Base-by-base conservation (phyloP, 2,797 vertebrate genomes). In the Myotis planiceps region DNA sequence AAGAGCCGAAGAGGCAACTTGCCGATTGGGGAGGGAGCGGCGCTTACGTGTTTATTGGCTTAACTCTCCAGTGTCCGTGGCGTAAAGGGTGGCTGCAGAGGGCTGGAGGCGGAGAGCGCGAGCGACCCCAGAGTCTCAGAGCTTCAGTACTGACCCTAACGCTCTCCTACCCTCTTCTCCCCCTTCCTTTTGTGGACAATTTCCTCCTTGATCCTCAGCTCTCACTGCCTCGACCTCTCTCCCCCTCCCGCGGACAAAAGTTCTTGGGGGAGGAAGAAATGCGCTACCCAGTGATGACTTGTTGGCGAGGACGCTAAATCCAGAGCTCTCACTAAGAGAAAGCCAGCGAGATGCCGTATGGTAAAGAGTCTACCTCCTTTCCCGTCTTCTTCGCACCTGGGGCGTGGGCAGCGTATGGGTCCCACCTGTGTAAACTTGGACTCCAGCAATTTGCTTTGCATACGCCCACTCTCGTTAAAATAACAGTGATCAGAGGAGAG, bases 1-100 rank as follows among this genome's bases (percentile, higher is more conserved):
- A 97, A 98, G 98, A 98, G 98, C 98, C 96, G 98, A 47, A 97
- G 98, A 98, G 98, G 99, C 98, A 98, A 98, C 99, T 99, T 98
- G 98, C 98, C 98, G 98, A 99, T 98, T 99, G 98, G 98, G 98
- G 98, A 98, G 98, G 98, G 96, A 98, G 98, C 98, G 99, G 98
- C 98, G 99, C 99, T 99, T 99, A 99, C 99, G 99, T 99, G 98
- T 98, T 98, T 98, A 95, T 97, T 95, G 98, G 97, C 99, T 98
- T 99, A 98, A 99, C 99, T 99, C 99, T 98, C 99, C 99, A 98
- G 98, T 99, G 99, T 98, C 98, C 98, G 98, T 98, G 97, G 98
- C 98, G 97, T 97, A 98, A 88, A 90, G 95, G 93, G 88, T 80
- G 95, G 79, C 88, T 60, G 94, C 96, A 60, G 91, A 94, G 96